Evolutionary conservation across 2,113 vertebrate species (phyloP).

Genomic region (Sander vitreus): DNA sequence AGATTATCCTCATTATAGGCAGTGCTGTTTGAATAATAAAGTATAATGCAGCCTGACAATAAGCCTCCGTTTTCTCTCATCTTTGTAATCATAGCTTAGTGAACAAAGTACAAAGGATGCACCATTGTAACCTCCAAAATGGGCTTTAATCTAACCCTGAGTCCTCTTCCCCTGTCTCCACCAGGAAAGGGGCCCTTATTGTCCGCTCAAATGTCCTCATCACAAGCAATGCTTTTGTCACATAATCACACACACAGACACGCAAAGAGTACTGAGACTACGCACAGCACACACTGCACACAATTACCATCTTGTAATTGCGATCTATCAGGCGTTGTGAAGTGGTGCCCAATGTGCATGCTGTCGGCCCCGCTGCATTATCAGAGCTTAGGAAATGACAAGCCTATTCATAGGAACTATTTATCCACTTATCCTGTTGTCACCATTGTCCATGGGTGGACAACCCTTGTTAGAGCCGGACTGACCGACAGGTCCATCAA

Average conservation of each 20-base stretch:
- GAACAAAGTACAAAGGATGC: slow-evolving; percentile 61
- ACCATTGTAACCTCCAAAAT: slow-evolving; percentile 63
- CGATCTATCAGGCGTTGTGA: slow-evolving; percentile 65
- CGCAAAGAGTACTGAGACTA: slow-evolving; percentile 38
- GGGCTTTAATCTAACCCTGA: slow-evolving; percentile 59
- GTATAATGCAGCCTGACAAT: slow-evolving; percentile 63
- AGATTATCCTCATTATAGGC: slow-evolving; percentile 68
- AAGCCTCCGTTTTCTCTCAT: slow-evolving; percentile 69
- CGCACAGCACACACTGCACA: slow-evolving; percentile 48
- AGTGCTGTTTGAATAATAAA: slow-evolving; percentile 70
- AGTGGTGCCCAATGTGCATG: slow-evolving; percentile 42
- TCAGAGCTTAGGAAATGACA: slow-evolving; percentile 75
- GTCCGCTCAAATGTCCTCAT: slow-evolving; percentile 64
- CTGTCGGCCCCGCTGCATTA: slow-evolving; percentile 58
- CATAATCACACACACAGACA: slow-evolving; percentile 54
- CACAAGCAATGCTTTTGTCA: slow-evolving; percentile 53
- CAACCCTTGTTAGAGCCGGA: slow-evolving; percentile 11
- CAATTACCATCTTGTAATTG: slow-evolving; percentile 77
- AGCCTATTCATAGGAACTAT: slow-evolving; percentile 75
- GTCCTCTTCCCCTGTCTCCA: slow-evolving; percentile 42
- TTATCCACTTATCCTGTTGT: slow-evolving; percentile 72
- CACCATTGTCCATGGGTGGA: slow-evolving; percentile 31
- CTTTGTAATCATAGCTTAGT: slow-evolving; percentile 67
- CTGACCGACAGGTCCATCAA: slow-evolving; percentile 48
- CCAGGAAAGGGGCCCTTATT: slow-evolving; percentile 48